Conservation (phyloP, 2,113 vertebrate genomes). For the Cyprinodon tularosa region DNA sequence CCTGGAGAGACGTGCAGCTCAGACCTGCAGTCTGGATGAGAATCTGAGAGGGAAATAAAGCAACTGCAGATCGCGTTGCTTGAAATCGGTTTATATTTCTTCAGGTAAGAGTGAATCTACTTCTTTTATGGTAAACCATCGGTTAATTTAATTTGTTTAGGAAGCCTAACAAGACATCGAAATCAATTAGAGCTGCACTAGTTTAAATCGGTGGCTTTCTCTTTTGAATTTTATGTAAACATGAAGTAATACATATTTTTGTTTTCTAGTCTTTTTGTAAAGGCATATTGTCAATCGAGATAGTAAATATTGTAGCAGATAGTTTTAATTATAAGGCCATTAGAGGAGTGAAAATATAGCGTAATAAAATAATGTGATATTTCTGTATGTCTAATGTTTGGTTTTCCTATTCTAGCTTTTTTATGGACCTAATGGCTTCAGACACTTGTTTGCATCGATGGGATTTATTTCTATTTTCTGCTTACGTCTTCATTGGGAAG, state of each 20-base stretch:
- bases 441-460: conserved; percentile 80
- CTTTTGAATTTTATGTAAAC: conserved; percentile 27
- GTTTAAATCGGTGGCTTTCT: conserved; percentile 19
- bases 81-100: conserved; percentile 52
- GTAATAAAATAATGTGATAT: conserved; percentile 63
- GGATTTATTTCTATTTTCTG: conserved; percentile 59
- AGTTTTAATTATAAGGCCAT: conserved; percentile 48
- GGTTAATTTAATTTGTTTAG: conserved; percentile 48
- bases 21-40: conserved; percentile 59
- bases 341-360: conserved; percentile 49
- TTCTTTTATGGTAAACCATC: conserved; percentile 50
- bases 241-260: conserved; percentile 36
- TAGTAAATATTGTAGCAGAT: conserved; percentile 49
- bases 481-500: conserved; percentile 39
- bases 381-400: conserved; percentile 61
- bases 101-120: conserved; percentile 67
- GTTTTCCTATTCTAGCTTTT: conserved; percentile 57
- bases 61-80: conserved; percentile 52
- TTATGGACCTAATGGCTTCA: conserved; percentile 75
- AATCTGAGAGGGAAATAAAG: conserved; percentile 23
- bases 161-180: conserved; percentile 33
- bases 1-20: conserved; percentile 39
- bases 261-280: conserved; percentile 22
- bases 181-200: conserved; percentile 21
- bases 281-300: conserved; percentile 39